These are phyloP conservation scores for Drosophila pseudotakahashii DNA, from an alignment of 2,888 invertebrate species.

Conservation along the genomic window DNA sequence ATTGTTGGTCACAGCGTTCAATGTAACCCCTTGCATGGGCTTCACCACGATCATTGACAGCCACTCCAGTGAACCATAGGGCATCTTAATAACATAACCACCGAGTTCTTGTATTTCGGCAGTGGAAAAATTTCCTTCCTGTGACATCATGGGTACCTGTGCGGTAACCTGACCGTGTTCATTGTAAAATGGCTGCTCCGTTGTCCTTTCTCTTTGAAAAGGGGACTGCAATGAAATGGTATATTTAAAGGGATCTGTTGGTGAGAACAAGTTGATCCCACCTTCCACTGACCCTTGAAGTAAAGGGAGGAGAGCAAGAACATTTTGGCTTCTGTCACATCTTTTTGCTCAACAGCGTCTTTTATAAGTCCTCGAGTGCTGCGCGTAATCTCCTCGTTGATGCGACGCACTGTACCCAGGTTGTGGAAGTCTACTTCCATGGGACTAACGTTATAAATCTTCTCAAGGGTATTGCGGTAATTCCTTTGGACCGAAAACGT, in stretches of 20 bases:
- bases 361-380: constrained; percentile 89
- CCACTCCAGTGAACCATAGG: constrained; percentile 87
- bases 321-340: constrained; percentile 85
- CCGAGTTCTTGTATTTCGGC: constrained; percentile 86
- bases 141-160: constrained; percentile 90
- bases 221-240: constrained; percentile 83
- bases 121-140: constrained; percentile 86
- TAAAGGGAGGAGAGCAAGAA: constrained; percentile 89
- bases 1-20: constrained; percentile 85
- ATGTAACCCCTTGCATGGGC: constrained; percentile 85
- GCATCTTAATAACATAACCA: constrained; percentile 88
- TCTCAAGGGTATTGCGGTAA: constrained; percentile 75
- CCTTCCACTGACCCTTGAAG: constrained; percentile 90
- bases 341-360: constrained; percentile 86
- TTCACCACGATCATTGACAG: constrained; percentile 88
- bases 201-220: constrained; percentile 87
- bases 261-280: constrained; percentile 23
- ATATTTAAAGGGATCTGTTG: background rate
- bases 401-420: constrained; percentile 85
- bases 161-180: constrained; percentile 85
- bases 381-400: constrained; percentile 88
- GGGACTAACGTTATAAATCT: constrained; percentile 86
- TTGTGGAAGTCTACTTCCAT: constrained; percentile 86
- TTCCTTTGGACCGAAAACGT: constrained; percentile 70
- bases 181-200: constrained; percentile 86